A percentile compares a stretch with the other conserved stretches of the same genome.
Conservation (phyloP, 2,113 vertebrate genomes). For the Dromiciops gliroides region DNA sequence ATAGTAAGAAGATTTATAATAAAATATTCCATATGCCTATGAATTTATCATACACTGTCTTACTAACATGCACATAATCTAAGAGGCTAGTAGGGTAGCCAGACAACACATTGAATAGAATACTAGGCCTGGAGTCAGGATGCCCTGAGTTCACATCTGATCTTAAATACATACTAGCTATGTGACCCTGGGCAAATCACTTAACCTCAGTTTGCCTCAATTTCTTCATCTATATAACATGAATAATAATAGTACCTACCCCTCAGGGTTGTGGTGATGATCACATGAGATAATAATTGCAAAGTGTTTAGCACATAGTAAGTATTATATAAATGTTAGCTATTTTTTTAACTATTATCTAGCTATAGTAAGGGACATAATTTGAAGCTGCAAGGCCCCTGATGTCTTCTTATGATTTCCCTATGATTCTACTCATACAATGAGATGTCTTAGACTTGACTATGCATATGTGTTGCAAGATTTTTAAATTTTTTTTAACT, state of each 20-base stretch:
- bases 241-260: background rate
- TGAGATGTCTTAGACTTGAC: background rate
- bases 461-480: background rate
- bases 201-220: background rate
- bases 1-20: background rate
- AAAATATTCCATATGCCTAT: background rate
- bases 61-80: background rate
- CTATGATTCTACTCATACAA: background rate
- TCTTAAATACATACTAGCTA: background rate
- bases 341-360: background rate
- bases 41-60: background rate
- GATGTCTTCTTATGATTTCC: background rate
- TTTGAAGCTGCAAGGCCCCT: background rate
- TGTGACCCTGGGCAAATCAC: background rate
- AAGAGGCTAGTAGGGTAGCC: background rate
- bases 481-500: background rate
- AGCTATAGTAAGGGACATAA: background rate
- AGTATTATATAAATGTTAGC: background rate
- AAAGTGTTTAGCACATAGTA: background rate
- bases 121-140: background rate
- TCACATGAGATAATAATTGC: background rate
- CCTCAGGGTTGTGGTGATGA: background rate
- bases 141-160: background rate
- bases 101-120: background rate
- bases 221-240: background rate